Evolutionary conservation across 2,888 invertebrate species (phyloP), one percentile per base, ranked within the genome.

Genomic region (Hecatera dysodea): DNA sequence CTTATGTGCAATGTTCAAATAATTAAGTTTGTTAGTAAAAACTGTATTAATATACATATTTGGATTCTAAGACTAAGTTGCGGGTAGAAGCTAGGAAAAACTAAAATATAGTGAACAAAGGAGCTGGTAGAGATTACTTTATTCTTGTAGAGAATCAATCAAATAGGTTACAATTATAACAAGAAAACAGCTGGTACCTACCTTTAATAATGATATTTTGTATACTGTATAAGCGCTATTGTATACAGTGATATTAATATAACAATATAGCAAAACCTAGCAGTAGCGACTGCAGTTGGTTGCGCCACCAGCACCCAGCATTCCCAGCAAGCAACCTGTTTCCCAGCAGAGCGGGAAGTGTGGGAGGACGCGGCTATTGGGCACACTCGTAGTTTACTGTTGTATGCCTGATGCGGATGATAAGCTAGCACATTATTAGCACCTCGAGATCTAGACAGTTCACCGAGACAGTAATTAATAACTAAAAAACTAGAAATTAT

Each of bases 291-390:
- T 27, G n/a, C 59, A 29, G 33, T 24, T 15, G 29, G 39, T 57
- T 62, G 62, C 33, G 53, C 29, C 56, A 29, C 17, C 80, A 55
- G 48, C 46, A 22, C 11, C 42, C 76, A 27, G 52, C 44, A 2
- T 50, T 24, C 56, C 42, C 69, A 27, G 52, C 44, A 2, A 55
- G 50, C 53, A 50, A 56, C 62, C 80, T 67, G 75, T 67, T 74
- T 29, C n/a, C 8, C 33, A 56, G 61, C 46, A 52, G n/a, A n/a
- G 46, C 15, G 24, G 78, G 22, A 2, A 8, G 52, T 56, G 77
- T 68, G 56, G 77, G 80, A 77, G 77, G 75, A 77, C 63, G 36
- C 24, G 36, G 42, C 60, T 24, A 17, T 55, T 60, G 67, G 44
- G 46, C 63, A 63, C 74, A 53, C 39, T 56, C 22, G 75, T 60